A percentile compares a stretch with the other conserved stretches of the same genome.
Conservation (phyloP, 2,888 invertebrate genomes). For the Zeuzera pyrina region DNA sequence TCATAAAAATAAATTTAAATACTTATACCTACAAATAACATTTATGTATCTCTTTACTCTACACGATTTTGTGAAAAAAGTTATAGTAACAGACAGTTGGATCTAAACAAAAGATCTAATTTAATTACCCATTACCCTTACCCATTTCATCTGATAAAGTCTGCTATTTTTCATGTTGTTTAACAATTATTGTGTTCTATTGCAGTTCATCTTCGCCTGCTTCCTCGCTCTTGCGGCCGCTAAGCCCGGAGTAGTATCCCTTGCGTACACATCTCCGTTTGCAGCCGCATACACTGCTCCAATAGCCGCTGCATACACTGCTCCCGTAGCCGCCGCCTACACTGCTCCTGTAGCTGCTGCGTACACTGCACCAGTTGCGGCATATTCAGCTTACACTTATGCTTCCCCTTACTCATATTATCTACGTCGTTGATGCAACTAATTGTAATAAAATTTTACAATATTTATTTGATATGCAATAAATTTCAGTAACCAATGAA, state of each 20-base stretch:
- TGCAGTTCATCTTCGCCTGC: conserved; percentile 46
- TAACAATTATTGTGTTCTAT: conserved; percentile 17
- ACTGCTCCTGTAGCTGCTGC: conserved; percentile 34
- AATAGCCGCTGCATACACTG: conserved; percentile 31
- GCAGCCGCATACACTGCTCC: conserved; percentile 37
- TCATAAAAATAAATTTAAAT: too few species aligned
- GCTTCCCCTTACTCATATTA: conserved; percentile 25
- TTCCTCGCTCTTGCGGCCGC: conserved; percentile 43
- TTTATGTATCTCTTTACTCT: too few species aligned
- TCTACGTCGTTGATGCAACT: conserved; percentile 20
- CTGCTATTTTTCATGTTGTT: too few species aligned
- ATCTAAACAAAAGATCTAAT: too few species aligned
- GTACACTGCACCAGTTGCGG: conserved; percentile 29
- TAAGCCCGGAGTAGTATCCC: conserved; percentile 31
- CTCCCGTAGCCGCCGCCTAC: conserved; percentile 32
- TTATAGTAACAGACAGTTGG: too few species aligned
- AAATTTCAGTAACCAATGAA: too few species aligned
- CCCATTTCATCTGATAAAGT: too few species aligned
- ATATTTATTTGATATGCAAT: not conserved
- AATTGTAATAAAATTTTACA: not conserved
- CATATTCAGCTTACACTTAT: conserved; percentile 36
- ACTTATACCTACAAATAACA: too few species aligned
- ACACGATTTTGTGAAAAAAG: too few species aligned
- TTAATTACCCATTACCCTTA: too few species aligned
- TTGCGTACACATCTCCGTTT: conserved; percentile 36